These are phyloP conservation scores for Sarcophaga variegata DNA, from an alignment of 2,888 invertebrate species.

Conservation along the genomic window DNA sequence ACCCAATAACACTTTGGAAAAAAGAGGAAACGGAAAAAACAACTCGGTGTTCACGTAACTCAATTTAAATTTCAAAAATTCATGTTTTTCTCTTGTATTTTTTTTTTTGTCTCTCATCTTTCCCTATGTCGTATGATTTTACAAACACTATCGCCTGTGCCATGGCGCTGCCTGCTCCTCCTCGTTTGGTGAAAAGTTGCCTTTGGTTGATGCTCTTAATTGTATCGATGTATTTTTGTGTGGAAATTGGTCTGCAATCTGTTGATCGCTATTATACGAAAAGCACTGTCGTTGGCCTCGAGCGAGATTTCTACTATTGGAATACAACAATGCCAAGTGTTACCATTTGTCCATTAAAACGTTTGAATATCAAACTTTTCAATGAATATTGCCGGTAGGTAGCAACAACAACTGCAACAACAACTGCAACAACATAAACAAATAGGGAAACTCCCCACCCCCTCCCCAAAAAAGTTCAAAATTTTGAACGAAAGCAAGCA, in stretches of 20 bases:
- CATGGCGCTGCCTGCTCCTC: not conserved
- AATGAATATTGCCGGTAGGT: conserved; percentile 76
- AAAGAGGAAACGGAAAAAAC: no score
- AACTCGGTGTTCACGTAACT: conserved; percentile 33
- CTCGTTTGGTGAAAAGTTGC: conserved; percentile 66
- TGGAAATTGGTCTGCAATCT: conserved; percentile 77
- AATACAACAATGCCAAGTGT: conserved; percentile 78
- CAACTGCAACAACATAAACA: no score
- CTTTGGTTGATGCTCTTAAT: conserved; percentile 77
- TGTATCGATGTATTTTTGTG: conserved; percentile 75
- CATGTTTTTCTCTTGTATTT: not conserved
- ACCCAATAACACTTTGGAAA: no score
- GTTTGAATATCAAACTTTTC: conserved; percentile 74
- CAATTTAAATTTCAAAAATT: conserved; percentile 60
- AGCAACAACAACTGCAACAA: no score
- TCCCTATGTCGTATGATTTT: not conserved
- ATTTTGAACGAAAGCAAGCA: no score
- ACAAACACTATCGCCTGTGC: not conserved
- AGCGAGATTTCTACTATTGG: conserved; percentile 80
- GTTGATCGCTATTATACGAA: conserved; percentile 78
- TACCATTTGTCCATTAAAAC: conserved; percentile 79
- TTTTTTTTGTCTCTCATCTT: not conserved
- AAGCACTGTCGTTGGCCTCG: conserved; percentile 79
- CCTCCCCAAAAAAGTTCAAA: no score
- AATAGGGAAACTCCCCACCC: no score